Conservation (phyloP, 2,113 vertebrate genomes). For the Chaetops frenatus region DNA sequence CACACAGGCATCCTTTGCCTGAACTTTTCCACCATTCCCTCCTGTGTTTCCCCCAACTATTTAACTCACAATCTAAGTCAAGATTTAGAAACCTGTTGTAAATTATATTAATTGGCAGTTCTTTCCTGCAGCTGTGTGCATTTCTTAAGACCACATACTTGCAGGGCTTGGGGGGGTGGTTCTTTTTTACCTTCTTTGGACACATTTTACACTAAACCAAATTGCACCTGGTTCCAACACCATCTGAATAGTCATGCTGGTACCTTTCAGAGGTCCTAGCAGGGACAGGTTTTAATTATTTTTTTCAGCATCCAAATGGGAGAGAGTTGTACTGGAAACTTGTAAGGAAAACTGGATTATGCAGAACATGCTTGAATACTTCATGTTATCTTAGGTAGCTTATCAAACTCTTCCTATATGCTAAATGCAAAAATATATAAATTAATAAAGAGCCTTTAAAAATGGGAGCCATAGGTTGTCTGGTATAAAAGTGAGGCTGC, state of each 20-base stretch:
- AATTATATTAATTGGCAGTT: constrained; percentile 48
- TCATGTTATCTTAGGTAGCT: constrained; percentile 5
- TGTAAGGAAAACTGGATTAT: constrained; percentile 9
- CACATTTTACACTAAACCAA: background rate
- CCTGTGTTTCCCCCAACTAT: background rate
- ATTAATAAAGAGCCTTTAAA: background rate
- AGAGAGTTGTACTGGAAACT: background rate
- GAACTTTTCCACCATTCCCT: constrained; percentile 25
- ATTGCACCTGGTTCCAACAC: background rate
- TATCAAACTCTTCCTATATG: constrained; percentile 7
- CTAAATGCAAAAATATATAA: background rate
- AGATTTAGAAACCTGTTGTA: constrained; percentile 47
- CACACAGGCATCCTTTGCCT: constrained; percentile 46
- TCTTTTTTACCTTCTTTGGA: constrained; percentile 6
- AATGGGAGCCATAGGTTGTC: background rate
- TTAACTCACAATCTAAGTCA: background rate
- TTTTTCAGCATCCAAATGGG: background rate
- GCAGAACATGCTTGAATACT: background rate
- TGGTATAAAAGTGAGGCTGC: background rate
- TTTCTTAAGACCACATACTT: constrained; percentile 30
- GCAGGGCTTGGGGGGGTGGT: background rate
- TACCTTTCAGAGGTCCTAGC: constrained; percentile 2
- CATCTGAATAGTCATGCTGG: constrained; percentile 15
- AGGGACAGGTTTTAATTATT: background rate
- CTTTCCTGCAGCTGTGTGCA: constrained; percentile 17